Evolutionary conservation across 2,113 vertebrate species (phyloP).

Genomic region (Tachysurus vachellii): DNA sequence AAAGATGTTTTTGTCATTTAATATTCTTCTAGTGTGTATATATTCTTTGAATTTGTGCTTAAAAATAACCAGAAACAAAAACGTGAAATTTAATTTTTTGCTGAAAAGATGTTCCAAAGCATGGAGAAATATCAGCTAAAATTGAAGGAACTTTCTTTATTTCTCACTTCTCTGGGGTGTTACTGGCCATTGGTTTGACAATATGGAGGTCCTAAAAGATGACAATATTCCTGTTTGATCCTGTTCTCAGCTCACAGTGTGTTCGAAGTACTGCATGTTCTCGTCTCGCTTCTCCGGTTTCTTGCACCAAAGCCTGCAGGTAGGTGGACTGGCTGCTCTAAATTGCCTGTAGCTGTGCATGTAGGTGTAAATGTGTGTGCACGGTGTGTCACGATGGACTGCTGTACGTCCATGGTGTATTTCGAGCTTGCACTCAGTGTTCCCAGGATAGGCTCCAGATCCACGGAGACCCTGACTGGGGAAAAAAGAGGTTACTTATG

Average conservation of each 20-base stretch:
- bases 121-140: background rate
- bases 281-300: background rate
- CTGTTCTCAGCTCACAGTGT: background rate
- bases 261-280: background rate
- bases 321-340: background rate
- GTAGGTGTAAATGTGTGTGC: background rate
- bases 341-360: background rate
- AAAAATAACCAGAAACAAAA: background rate
- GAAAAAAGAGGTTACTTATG: background rate
- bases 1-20: too few relatives aligned
- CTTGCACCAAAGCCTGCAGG: background rate
- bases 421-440: background rate
- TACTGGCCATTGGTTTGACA: too few relatives aligned
- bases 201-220: background rate
- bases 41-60: background rate
- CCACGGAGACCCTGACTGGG: background rate
- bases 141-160: background rate
- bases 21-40: too few relatives aligned
- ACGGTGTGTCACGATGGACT: background rate
- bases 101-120: background rate
- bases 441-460: background rate
- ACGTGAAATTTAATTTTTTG: background rate
- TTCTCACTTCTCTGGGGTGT: background rate
- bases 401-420: background rate
- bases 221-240: background rate